Evolutionary conservation across 2,113 vertebrate genomes (phyloP).

Genomic region (Chaetodon trifascialis): DNA sequence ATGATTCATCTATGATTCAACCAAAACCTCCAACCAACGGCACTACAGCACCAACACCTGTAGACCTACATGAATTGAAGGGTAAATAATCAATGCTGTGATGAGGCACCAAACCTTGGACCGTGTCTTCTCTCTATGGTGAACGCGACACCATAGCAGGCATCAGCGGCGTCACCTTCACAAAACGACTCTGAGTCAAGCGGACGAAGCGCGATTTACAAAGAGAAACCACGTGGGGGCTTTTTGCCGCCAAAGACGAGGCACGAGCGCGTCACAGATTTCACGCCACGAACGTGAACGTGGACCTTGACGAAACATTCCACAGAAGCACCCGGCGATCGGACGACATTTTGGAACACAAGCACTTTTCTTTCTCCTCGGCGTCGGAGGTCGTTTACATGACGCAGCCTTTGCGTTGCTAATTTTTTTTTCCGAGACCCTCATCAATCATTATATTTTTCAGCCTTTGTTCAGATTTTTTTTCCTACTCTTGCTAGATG

Average conservation of each 20-base stretch:
- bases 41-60: conserved; percentile 20
- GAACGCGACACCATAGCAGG: conserved; percentile 5
- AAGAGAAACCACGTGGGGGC: conserved; percentile 40
- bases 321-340: conserved; percentile 23
- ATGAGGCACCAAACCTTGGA: neutral
- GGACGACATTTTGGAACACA: conserved; percentile 39
- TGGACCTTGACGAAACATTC: conserved; percentile 62
- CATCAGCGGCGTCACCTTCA: neutral
- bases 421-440: neutral
- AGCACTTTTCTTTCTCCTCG: conserved; percentile 69
- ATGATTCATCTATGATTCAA: neutral
- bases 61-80: neutral
- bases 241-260: conserved; percentile 61
- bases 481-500: conserved; percentile 53
- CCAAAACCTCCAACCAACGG: conserved; percentile 19
- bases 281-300: conserved; percentile 20
- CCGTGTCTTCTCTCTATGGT: conserved; percentile 3
- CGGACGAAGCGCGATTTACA: conserved; percentile 26
- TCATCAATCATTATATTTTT: conserved; percentile 38
- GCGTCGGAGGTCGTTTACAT: conserved; percentile 48
- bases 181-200: neutral
- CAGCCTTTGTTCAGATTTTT: conserved; percentile 25
- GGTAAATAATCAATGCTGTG: neutral
- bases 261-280: conserved; percentile 45
- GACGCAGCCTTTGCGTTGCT: neutral